Base-by-base conservation (phyloP, 2,113 vertebrate species). In the Percina caprodes region DNA sequence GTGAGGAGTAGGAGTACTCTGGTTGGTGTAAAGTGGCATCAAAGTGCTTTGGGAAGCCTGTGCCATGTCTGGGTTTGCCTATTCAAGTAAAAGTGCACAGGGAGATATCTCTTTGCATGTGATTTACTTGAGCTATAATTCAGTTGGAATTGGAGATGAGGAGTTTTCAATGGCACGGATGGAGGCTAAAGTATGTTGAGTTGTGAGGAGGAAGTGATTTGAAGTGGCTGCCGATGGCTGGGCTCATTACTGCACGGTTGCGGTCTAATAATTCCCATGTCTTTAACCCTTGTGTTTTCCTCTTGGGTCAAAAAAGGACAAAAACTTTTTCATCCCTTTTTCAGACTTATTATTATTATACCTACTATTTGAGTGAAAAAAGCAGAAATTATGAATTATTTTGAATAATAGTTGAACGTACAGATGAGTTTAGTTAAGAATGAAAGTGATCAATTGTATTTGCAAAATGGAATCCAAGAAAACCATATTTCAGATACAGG, bases 41-140 rank as follows among this genome's bases (percentile, higher is more conserved):
- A 88, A 80, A 89, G 86, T 85, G 77, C 83, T 87, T 54, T 59
- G 69, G 67, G 81, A 74, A 63, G 77, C 74, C 21, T 67, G 35
- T 54, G 65, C 71, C 69, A 63, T 71, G 76, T 87, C 77, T 88
- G 79, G 68, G 51, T 84, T 83, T 77, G 65, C 74, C 72, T 77
- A 83, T 88, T 92, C 69, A 87, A 89, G 82, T 62, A 58, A 83
- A 88, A 86, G 74, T 72, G 82, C 87, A 86, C 69, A 74, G 77
- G 26, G 49, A 73, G 69, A 71, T 74, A 72, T 82, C 70, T 66
- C 70, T 78, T 74, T 77, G 52, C 58, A 65, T 24, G 13, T 84
- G 79, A 87, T 86, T 89, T 85, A 86, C 62, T 86, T 15, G 19
- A 75, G 66, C 54, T 12, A 56, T 86, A 82, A 88, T 79, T 91